phyloP scores from a whole-genome alignment of 2,797 vertebrate species.

The Paratrypauchen microcephalus region DNA sequence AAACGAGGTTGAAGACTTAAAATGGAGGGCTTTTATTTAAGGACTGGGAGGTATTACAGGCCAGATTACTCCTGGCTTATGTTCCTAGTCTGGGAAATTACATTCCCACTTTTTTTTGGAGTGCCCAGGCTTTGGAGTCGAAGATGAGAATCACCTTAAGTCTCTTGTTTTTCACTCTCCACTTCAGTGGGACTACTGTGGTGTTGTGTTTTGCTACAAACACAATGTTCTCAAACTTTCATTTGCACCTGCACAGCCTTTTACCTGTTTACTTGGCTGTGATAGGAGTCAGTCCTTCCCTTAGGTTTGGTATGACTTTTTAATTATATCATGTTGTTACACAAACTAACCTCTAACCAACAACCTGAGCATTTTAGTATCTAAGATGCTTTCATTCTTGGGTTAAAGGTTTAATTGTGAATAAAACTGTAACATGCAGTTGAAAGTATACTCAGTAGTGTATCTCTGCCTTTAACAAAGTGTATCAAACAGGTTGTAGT shows the following conservation, averaged over 20 bases:
- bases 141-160: constrained; percentile 76
- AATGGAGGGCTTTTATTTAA: constrained; percentile 86
- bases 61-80: constrained; percentile 83
- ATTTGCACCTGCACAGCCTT: constrained; percentile 67
- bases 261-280: constrained; percentile 56
- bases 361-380: neutral
- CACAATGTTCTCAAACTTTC: constrained; percentile 64
- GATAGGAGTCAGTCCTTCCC: constrained; percentile 60
- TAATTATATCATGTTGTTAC: constrained; percentile 64
- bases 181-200: constrained; percentile 64
- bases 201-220: constrained; percentile 70
- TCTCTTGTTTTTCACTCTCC: constrained; percentile 76
- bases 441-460: constrained; percentile 38
- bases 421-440: constrained; percentile 37
- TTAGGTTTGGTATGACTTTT: constrained; percentile 63
- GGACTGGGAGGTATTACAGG: constrained; percentile 84
- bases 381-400: constrained; percentile 52
- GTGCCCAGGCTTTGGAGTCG: constrained; percentile 70
- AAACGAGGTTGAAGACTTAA: constrained; percentile 76
- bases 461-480: constrained; percentile 62
- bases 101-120: constrained; percentile 75
- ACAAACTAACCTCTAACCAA: constrained; percentile 27
- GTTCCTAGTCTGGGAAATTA: constrained; percentile 84
- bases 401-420: constrained; percentile 6
- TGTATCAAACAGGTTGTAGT: constrained; percentile 71